A percentile compares a stretch with the other conserved stretches of the same genome.
Evolutionary conservation across 2,113 vertebrate genomes (phyloP).

Genomic region (Cranoglanis bouderius): DNA sequence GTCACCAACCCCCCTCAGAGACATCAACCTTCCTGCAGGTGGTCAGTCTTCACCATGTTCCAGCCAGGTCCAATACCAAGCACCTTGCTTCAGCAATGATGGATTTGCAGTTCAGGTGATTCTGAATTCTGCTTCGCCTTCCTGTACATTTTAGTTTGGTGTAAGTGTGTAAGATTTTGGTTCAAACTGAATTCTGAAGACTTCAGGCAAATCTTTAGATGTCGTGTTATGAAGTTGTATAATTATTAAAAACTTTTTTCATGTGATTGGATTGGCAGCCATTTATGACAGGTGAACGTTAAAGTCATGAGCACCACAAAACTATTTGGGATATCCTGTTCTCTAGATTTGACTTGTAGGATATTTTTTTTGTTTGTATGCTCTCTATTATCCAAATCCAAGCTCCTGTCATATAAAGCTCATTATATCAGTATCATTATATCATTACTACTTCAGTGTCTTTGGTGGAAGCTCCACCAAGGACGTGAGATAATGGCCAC

Average conservation of each 20-base stretch:
- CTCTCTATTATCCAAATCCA: not conserved
- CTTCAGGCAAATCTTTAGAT: no score
- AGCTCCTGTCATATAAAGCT: not conserved
- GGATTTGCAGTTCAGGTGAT: not conserved
- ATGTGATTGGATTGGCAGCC: not conserved
- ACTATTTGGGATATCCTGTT: not conserved
- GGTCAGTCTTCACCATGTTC: not conserved
- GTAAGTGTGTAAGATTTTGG: not conserved
- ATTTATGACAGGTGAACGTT: not conserved
- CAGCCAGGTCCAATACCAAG: not conserved
- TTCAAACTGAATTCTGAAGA: not conserved
- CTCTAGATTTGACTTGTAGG: not conserved
- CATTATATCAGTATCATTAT: not conserved
- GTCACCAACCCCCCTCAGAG: not conserved
- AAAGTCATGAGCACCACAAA: not conserved
- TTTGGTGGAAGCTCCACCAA: slow-evolving; percentile 6
- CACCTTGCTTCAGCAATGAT: not conserved
- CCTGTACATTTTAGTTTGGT: not conserved
- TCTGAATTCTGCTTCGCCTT: not conserved
- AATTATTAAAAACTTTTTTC: not conserved
- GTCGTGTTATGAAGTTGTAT: not conserved
- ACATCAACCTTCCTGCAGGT: not conserved
- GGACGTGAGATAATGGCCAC: not conserved
- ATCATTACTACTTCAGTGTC: not conserved
- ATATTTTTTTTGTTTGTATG: not conserved